Conservation (phyloP, 2,797 vertebrate species). For the Aplochiton taeniatus region DNA sequence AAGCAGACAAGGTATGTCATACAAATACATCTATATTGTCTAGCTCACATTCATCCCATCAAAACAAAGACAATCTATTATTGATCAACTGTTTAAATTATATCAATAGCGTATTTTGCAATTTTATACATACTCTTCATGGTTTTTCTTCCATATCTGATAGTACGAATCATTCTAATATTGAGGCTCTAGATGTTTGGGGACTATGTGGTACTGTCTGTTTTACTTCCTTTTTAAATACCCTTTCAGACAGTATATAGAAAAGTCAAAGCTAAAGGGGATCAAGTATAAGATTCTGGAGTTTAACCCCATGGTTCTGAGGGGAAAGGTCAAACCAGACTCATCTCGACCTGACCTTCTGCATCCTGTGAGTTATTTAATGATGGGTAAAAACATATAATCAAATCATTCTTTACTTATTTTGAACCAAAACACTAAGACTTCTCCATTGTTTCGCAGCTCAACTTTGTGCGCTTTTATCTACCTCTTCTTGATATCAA, state of each 20-base stretch:
- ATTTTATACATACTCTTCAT: too few relatives aligned
- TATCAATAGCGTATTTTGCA: too few relatives aligned
- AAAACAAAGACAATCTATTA: too few relatives aligned
- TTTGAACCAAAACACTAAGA: too few relatives aligned
- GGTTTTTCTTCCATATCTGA: too few relatives aligned
- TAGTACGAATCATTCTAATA: too few relatives aligned
- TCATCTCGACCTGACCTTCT: conserved; percentile 89
- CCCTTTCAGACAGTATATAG: conserved; percentile 85
- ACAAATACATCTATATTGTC: background rate
- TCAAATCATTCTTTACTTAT: background rate
- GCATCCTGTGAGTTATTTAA: conserved; percentile 87
- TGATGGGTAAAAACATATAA: background rate
- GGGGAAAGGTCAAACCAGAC: conserved; percentile 90
- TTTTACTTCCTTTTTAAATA: background rate
- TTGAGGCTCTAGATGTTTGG: too few relatives aligned
- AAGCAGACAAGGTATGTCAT: conserved; percentile 77
- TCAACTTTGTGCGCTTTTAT: conserved; percentile 97
- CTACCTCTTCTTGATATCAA: conserved; percentile 86
- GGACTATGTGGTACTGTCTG: background rate
- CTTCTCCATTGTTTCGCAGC: conserved; percentile 68
- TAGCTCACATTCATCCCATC: background rate
- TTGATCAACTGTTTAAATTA: too few relatives aligned
- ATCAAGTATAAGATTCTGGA: conserved; percentile 91
- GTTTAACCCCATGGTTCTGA: conserved; percentile 92
- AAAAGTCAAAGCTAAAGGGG: conserved; percentile 85